Base-by-base conservation (phyloP, 53 echinoderm and acorn worm genomes). In the Patiria pectinifera region DNA sequence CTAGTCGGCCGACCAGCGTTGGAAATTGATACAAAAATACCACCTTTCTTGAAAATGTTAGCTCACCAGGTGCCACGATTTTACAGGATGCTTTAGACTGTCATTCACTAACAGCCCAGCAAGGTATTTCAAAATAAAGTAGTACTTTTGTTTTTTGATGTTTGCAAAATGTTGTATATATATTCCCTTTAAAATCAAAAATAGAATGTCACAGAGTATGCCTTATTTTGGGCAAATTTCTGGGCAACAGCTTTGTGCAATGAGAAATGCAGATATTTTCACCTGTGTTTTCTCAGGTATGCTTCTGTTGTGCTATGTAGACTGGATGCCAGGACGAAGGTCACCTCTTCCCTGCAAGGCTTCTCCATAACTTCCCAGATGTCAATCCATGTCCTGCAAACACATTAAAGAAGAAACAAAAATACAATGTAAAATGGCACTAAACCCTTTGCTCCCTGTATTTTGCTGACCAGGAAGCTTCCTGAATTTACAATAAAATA, bases 241-340 rank as follows among this genome's bases (percentile, higher is more conserved):
- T 53, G 8, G 14, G 19, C 14, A 66, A 66, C 66, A 66, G 66
- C 19, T 66, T 66, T 74, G 21, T 10, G 74, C 53, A 53, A 53
- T 53, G 53, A 53, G 53, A 53, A 8, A 53, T 8, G 5, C 53
- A 6, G 53, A 53, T 53, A 8, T 6, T 46, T 13, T 87, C 59
- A 99, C 97, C 99, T 93, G 92, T 99, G 99, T 86, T 99, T 99
- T 76, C 97, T 94, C 22, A 97, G 96, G 83, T 97, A 97, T 0
- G 94, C 86, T 78, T 97, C 96, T 43, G 96, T 99, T 60, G 97
- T 97, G 16, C 76, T 79, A 75, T 95, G 89, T 47, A 99, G 87
- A 43, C 93, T 93, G 15, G 92, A 91, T 59, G 97, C 94, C 76
- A 91, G 76, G n/a, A 99, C 92, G 3, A 97, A 93, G 3, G 97